phyloP scores from a whole-genome alignment of 2,888 invertebrate genomes.

The Idaea aversata region DNA sequence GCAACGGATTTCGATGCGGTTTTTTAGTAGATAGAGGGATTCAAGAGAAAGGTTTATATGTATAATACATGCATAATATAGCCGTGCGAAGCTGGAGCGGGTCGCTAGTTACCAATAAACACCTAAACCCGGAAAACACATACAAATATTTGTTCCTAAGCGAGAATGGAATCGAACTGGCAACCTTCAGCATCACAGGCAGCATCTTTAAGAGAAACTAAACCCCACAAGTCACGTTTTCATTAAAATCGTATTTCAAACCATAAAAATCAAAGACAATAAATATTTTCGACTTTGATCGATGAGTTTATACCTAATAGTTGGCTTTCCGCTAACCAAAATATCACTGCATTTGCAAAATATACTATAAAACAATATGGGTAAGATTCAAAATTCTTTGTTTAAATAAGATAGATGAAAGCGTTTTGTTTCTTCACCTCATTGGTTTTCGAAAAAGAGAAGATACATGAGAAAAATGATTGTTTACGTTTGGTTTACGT shows the following conservation, averaged over 20 bases:
- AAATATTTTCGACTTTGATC: conserved; percentile 1
- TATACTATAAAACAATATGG: neutral
- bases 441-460: neutral
- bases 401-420: neutral
- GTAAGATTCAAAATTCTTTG: neutral
- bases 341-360: neutral
- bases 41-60: too few relatives aligned
- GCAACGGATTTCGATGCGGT: too few relatives aligned
- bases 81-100: too few relatives aligned
- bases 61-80: too few relatives aligned
- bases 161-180: too few relatives aligned
- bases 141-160: too few relatives aligned
- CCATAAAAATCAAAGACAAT: neutral
- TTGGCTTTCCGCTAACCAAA: conserved; percentile 1
- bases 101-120: too few relatives aligned
- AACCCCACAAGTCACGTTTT: too few relatives aligned
- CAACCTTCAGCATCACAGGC: too few relatives aligned
- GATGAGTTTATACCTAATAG: neutral
- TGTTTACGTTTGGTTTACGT: neutral
- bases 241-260: neutral
- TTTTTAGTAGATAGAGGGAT: too few relatives aligned
- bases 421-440: neutral
- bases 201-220: too few relatives aligned
- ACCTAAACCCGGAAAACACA: too few relatives aligned
- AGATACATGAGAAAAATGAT: neutral